Evolutionary conservation across 92 coral and sea anemone species (phyloP).

Genomic region (Epizoanthus scotinus): DNA sequence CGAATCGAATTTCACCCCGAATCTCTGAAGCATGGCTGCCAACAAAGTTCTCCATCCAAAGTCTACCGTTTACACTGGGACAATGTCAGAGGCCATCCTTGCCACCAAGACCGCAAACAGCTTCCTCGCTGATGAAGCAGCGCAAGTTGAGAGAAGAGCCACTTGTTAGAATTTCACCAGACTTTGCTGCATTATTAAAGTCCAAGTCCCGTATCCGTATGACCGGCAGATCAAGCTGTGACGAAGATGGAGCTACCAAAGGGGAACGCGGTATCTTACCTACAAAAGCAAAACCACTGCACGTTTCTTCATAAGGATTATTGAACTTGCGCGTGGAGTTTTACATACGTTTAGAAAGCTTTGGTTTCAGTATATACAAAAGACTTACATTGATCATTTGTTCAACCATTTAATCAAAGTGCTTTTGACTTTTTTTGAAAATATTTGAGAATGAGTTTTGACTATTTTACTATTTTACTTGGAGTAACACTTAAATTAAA

Average conservation of each 20-base stretch:
- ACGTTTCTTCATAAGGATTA: background rate
- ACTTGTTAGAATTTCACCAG: conserved; percentile 38
- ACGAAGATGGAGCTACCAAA: no score
- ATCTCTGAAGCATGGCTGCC: conserved; percentile 66
- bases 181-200: conserved; percentile 30
- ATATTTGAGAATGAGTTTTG: no score
- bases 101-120: conserved; percentile 34
- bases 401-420: no score
- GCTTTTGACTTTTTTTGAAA: no score
- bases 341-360: no score
- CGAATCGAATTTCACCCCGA: conserved; percentile 51
- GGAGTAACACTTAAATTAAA: no score
- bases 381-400: no score
- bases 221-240: background rate
- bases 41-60: conserved; percentile 31
- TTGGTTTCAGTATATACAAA: no score
- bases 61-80: conserved; percentile 8
- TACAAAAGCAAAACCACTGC: conserved; percentile 16
- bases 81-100: background rate
- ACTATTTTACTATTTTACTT: no score
- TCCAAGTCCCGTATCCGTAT: conserved; percentile 33
- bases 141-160: conserved; percentile 23
- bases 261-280: background rate
- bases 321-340: no score
- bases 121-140: conserved; percentile 7